Percentiles rank a stretch among this genome's conserved stretches.
Conservation (phyloP, 2,888 invertebrate genomes). For the Trypoxylon attenuatum region DNA sequence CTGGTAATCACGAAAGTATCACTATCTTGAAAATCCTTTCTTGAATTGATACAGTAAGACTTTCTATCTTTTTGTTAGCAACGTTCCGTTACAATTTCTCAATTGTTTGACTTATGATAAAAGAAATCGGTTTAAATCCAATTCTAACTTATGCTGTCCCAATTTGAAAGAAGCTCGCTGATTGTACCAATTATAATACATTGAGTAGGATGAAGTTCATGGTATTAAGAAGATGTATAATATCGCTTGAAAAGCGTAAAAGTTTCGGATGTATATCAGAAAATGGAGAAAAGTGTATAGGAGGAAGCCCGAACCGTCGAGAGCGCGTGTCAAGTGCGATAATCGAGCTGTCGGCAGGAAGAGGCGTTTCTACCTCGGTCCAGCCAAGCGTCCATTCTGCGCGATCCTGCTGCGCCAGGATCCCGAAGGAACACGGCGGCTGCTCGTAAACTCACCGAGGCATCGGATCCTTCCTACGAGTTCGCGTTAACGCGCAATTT, state of each 20-base stretch:
- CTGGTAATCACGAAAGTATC: not conserved
- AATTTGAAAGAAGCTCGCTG: too few relatives aligned
- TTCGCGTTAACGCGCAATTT: constrained; percentile 66
- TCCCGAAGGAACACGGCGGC: not conserved
- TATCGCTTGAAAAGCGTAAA: too few relatives aligned
- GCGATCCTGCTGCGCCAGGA: constrained; percentile 36
- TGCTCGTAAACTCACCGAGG: constrained; percentile 44
- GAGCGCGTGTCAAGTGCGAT: constrained; percentile 32
- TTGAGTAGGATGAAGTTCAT: too few relatives aligned
- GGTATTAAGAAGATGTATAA: too few relatives aligned
- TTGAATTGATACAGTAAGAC: too few relatives aligned
- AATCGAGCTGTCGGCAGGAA: constrained; percentile 27
- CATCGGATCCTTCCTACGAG: constrained; percentile 46
- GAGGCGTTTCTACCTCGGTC: constrained; percentile 20
- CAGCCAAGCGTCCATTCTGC: constrained; percentile 8
- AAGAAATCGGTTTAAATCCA: too few relatives aligned
- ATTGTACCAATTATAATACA: too few relatives aligned
- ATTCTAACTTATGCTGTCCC: too few relatives aligned
- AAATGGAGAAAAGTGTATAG: not conserved
- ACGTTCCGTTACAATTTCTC: too few relatives aligned
- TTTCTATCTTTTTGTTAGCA: too few relatives aligned
- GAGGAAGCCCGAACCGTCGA: not conserved
- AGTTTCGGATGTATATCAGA: too few relatives aligned
- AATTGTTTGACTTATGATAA: too few relatives aligned
- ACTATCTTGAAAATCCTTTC: not conserved